Evolutionary conservation across 2,113 vertebrate genomes (phyloP).

Genomic region (Noctilio leporinus): DNA sequence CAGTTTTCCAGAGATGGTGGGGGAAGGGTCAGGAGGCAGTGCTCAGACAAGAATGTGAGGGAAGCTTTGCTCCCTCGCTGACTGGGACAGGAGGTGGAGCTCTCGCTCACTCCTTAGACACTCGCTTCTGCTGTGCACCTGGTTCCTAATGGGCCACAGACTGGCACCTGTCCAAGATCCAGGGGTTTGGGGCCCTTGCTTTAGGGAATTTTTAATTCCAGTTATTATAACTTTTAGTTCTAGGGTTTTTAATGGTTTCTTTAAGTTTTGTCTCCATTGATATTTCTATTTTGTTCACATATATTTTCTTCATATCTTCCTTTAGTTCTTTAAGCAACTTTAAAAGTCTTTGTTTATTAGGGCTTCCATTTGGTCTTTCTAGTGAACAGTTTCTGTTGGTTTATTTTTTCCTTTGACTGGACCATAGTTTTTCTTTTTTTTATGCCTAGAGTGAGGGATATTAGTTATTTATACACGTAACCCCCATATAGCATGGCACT

Average conservation of each 20-base stretch:
- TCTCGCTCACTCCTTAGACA: no score
- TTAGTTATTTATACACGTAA: neutral
- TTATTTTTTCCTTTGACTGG: neutral
- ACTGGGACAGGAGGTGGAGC: no score
- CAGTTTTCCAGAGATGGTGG: no score
- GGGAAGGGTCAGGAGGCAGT: no score
- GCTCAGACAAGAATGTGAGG: no score
- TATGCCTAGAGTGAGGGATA: neutral
- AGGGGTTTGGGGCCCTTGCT: no score
- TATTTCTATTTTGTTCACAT: neutral
- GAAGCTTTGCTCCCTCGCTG: no score
- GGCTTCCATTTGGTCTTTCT: neutral
- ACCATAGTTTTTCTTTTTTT: neutral
- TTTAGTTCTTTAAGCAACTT: neutral
- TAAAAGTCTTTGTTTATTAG: neutral
- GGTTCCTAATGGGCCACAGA: no score
- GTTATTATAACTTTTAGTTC: neutral
- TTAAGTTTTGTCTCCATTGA: neutral
- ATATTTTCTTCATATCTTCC: neutral
- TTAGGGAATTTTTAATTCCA: neutral
- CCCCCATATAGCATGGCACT: no score
- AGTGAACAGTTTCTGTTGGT: neutral
- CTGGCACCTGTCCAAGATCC: no score
- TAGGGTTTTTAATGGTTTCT: neutral
- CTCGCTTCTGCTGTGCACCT: no score